Evolutionary conservation across 2,797 vertebrate species (phyloP), one percentile per base, ranked within the genome.

Genomic region (Eidolon dupreanum): DNA sequence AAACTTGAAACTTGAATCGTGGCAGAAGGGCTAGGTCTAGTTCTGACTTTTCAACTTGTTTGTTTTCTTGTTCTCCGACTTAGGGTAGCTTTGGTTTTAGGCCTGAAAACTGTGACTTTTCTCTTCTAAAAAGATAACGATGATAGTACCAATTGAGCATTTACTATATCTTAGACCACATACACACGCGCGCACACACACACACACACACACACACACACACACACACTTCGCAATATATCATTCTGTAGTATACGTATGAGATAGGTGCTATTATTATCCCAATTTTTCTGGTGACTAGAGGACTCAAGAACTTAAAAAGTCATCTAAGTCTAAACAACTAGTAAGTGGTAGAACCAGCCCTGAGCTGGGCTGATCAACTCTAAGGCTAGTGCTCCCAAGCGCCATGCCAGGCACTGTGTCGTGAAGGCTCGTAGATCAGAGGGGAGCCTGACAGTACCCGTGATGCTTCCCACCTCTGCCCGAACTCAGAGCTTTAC

Each of bases 381-480:
- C 57, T 15, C 28, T 28, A 28, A 43, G 3, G 15, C 20, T 43
- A 4, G 10, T 5, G 4, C 33, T 36, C 22, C 38, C 43, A 24
- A 77, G 10, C 2, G 0, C 16, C 33, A 41, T 1, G 33, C 20
- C 16, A 1, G 31, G 28, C 3, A 2, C 36, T 26, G 12, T 66
- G 15, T 16, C 33, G 6, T 7, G 16, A 8, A 7, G 61, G 28
- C 33, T 41, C 87, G 51, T 87, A 36, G 28, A 8, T 10, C 8
- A 12, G 65, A 5, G 0, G 2, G 71, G 51, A 16, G 46, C 19
- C 6, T 10, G 24, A 2, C 4, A 0, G 0, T 5, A 9, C 22
- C 7, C 13, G 5, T 1, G 3, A 13, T 1, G 36, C 81, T 71
- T n/a, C 51, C 28, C 1, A 15, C 55, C 41, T 19, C 26, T 68